Percentiles rank a stretch among this genome's conserved stretches.
These are phyloP conservation scores for Gadopsis marmoratus DNA, from an alignment of 2,797 vertebrate species.

Conservation along the genomic window DNA sequence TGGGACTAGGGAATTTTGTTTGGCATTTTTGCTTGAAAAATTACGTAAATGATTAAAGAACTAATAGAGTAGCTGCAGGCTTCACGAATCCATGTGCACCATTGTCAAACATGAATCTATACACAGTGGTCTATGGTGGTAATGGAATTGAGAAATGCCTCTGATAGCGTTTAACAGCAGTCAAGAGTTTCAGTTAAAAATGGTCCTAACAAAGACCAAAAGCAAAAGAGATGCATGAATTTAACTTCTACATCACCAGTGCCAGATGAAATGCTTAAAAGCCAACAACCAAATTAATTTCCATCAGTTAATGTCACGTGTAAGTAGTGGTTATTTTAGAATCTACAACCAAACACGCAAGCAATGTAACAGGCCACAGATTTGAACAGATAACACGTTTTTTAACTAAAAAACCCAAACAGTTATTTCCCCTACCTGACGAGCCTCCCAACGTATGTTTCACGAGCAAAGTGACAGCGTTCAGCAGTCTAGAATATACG, in stretches of 20 bases:
- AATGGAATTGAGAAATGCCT: neutral
- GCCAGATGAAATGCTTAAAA: neutral
- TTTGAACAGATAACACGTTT: neutral
- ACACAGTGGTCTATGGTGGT: neutral
- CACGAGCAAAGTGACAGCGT: slow-evolving; percentile 21
- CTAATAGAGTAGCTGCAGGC: neutral
- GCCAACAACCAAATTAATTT: neutral
- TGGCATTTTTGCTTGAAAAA: neutral
- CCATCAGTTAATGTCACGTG: neutral
- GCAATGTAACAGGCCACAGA: neutral
- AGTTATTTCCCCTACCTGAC: slow-evolving; percentile 71
- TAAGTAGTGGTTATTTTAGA: neutral
- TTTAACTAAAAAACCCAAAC: neutral
- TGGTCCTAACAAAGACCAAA: neutral
- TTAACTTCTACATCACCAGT: neutral
- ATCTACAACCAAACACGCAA: neutral
- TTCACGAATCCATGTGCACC: neutral
- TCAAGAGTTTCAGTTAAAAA: neutral
- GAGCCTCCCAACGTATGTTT: slow-evolving; percentile 35
- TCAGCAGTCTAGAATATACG: slow-evolving; percentile 55
- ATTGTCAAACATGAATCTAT: neutral
- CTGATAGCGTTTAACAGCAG: neutral
- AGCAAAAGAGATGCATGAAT: neutral
- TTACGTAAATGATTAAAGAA: neutral
- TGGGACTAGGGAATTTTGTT: neutral